Evolutionary conservation across 2,797 vertebrate genomes (phyloP).

Genomic region (Orientallactaga sibirica): DNA sequence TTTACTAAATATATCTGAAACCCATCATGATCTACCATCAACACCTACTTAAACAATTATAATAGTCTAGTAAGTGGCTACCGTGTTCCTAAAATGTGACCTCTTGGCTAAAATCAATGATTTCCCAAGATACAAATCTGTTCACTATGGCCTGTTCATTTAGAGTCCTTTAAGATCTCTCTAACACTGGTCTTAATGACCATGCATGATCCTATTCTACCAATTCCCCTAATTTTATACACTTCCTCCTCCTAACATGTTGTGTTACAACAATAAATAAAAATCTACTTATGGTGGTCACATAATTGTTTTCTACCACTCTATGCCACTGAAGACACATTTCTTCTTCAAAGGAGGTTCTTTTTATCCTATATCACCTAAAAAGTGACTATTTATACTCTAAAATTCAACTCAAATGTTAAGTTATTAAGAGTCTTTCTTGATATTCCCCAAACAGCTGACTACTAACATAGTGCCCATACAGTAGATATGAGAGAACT

Average conservation of each 20-base stretch:
- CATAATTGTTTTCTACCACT: not conserved
- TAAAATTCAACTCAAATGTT: not conserved
- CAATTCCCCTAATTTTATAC: not conserved
- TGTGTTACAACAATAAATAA: not conserved
- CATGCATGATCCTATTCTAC: not conserved
- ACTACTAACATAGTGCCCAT: not conserved
- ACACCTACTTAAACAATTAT: not conserved
- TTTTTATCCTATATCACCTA: not conserved
- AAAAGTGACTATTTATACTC: not conserved
- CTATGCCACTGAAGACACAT: not conserved
- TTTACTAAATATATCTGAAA: slow-evolving; percentile 10
- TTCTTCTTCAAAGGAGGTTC: not conserved
- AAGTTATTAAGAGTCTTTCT: not conserved
- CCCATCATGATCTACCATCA: not conserved
- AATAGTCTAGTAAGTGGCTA: not conserved
- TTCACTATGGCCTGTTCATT: not conserved
- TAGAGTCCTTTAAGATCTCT: not conserved
- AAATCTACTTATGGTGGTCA: not conserved
- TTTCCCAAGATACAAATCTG: slow-evolving; percentile 22
- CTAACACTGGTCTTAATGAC: not conserved
- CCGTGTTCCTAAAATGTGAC: not conserved
- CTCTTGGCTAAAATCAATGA: not conserved
- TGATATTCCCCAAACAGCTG: not conserved
- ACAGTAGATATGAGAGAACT: not conserved
- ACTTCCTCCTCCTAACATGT: not conserved